Conservation (phyloP, 2,797 vertebrate species). For the Austrolebias charrua region DNA sequence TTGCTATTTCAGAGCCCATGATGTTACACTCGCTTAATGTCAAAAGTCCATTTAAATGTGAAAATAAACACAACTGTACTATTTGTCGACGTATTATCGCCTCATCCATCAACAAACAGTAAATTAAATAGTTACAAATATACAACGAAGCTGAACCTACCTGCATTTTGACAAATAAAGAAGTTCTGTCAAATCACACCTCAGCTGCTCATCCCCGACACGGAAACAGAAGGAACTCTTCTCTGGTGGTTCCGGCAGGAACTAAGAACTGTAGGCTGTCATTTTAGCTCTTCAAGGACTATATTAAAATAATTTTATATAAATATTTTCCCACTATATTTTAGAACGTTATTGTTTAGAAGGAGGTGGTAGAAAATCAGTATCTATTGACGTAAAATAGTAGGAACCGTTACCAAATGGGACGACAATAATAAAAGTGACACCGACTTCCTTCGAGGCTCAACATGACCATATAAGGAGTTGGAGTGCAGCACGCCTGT, state of each 20-base stretch:
- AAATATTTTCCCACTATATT: accelerated
- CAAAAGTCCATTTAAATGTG: background rate
- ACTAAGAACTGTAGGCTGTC: background rate
- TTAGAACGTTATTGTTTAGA: too few relatives aligned
- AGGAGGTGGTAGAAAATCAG: too few relatives aligned
- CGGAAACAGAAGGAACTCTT: conserved; percentile 68
- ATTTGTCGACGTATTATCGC: accelerated
- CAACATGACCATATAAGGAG: conserved; percentile 72
- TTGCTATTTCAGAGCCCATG: background rate
- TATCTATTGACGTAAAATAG: background rate
- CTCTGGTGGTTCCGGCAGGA: conserved; percentile 48
- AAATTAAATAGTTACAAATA: accelerated
- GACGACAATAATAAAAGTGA: conserved; percentile 71
- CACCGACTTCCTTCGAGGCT: conserved; percentile 66
- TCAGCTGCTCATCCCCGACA: conserved; percentile 16
- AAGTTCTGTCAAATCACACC: conserved; percentile 59
- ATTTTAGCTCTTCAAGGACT: accelerated
- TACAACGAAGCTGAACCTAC: conserved; percentile 35
- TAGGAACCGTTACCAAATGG: background rate
- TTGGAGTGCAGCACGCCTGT: conserved; percentile 51
- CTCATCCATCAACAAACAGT: accelerated
- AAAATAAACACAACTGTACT: background rate
- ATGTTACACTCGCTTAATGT: background rate
- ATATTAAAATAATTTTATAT: accelerated
- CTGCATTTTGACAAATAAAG: conserved; percentile 66